These are phyloP conservation scores for Apis florea DNA, from an alignment of 1,140 invertebrate species.

Conservation along the genomic window DNA sequence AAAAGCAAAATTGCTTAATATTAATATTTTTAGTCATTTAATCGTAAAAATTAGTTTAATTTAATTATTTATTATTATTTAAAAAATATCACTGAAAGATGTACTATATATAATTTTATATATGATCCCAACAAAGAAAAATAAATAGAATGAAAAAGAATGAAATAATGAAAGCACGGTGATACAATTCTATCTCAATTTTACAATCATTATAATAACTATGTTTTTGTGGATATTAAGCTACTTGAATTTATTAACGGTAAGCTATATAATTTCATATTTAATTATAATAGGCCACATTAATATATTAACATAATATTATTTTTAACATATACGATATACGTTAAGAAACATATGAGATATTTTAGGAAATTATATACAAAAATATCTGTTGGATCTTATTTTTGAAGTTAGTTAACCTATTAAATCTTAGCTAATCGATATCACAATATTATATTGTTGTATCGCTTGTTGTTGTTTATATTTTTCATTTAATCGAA, in stretches of 20 bases:
- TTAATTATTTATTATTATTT: background rate
- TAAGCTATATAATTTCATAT: slow-evolving; percentile 8
- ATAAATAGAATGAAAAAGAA: background rate
- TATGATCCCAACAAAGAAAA: background rate
- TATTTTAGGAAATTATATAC: too few species aligned
- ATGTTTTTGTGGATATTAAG: slow-evolving; percentile 45
- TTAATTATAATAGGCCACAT: background rate
- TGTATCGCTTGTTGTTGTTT: too few species aligned
- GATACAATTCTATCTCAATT: slow-evolving; percentile 13
- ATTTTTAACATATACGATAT: too few species aligned
- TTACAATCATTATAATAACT: slow-evolving; percentile 19
- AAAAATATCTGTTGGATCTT: too few species aligned
- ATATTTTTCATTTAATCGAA: too few species aligned
- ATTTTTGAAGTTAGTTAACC: too few species aligned
- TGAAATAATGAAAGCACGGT: slow-evolving; percentile 12
- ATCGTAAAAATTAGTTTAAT: background rate
- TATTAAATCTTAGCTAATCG: too few species aligned
- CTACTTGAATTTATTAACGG: slow-evolving; percentile 52
- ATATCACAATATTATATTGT: too few species aligned
- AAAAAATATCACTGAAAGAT: background rate
- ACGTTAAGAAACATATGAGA: too few species aligned
- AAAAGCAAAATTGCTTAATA: background rate
- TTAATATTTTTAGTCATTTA: background rate
- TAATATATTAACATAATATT: background rate
- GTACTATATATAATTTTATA: background rate